A percentile compares a stretch with the other conserved stretches of the same genome.
Conservation (phyloP, 2,888 invertebrate species). For the Acronicta aceris region DNA sequence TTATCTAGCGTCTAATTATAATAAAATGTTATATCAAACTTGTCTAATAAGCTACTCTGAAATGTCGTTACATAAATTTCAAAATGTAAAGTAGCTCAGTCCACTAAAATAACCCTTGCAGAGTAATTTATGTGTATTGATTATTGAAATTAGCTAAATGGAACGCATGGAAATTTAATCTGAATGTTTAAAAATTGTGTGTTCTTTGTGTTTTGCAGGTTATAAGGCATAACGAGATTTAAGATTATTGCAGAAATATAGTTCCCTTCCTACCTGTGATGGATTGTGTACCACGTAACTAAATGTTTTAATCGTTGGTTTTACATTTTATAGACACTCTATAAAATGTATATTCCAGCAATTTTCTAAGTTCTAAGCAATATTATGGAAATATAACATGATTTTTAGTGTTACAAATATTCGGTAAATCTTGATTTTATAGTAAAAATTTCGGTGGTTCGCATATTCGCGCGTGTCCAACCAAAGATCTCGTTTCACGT, state of each 20-base stretch:
- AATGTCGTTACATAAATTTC: constrained; percentile 36
- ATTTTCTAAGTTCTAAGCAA: neutral
- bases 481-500: constrained; percentile 16
- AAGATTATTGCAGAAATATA: constrained; percentile 54
- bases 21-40: constrained; percentile 27
- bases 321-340: neutral
- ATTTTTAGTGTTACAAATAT: neutral
- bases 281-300: constrained; percentile 33
- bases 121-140: constrained; percentile 60
- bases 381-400: neutral
- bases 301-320: constrained; percentile 39
- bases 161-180: constrained; percentile 67
- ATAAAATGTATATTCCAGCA: constrained; percentile 21
- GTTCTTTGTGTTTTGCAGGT: too few species aligned
- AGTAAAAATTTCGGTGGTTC: neutral
- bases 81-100: constrained; percentile 30
- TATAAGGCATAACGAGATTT: constrained; percentile 52
- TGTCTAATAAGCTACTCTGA: constrained; percentile 23
- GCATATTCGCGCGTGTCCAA: neutral
- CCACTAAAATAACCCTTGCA: constrained; percentile 52
- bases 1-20: constrained; percentile 45
- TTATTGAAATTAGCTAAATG: constrained; percentile 61
- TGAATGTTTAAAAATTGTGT: constrained; percentile 54
- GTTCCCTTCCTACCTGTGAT: constrained; percentile 49
- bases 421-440: constrained; percentile 2